Percentiles rank a stretch among this genome's conserved stretches.
These are phyloP conservation scores for Drosophila mauritiana DNA, from an alignment of 1,140 invertebrate genomes.

Conservation along the genomic window DNA sequence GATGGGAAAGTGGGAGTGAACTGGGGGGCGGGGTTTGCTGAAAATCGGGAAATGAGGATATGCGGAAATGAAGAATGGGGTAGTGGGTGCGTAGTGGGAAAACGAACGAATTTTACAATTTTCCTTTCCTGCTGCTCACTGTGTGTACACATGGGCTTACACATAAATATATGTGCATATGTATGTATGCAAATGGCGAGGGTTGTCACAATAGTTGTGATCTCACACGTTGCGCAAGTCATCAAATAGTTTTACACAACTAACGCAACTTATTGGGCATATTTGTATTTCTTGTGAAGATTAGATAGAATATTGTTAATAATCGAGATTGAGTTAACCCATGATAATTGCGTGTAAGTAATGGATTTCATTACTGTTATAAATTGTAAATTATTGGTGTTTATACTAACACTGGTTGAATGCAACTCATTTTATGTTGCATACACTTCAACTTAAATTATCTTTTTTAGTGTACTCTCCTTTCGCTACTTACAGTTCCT, in stretches of 20 bases:
- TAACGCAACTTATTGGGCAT: no score
- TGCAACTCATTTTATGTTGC: no score
- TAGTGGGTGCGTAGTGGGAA: constrained; percentile 5
- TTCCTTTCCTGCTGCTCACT: constrained; percentile 29
- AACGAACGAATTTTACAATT: constrained; percentile 75
- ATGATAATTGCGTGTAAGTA: no score
- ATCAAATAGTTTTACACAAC: no score
- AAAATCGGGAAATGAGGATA: neutral
- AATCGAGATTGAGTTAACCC: no score
- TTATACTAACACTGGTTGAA: no score
- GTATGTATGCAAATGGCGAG: constrained; percentile 21
- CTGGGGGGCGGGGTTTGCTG: neutral
- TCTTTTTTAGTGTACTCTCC: no score
- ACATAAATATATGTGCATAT: constrained; percentile 5
- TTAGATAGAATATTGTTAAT: no score
- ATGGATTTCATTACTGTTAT: no score
- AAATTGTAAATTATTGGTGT: no score
- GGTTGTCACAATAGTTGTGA: neutral
- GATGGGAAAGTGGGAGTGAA: constrained; percentile 8
- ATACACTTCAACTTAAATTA: neutral
- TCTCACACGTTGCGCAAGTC: no score
- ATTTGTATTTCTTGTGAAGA: no score
- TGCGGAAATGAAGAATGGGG: neutral
- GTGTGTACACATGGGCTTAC: constrained; percentile 8
- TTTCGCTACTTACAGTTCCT: constrained; percentile 1